phyloP scores from a whole-genome alignment of 2,888 invertebrate genomes.

The Lissocephala sabroskyi region DNA sequence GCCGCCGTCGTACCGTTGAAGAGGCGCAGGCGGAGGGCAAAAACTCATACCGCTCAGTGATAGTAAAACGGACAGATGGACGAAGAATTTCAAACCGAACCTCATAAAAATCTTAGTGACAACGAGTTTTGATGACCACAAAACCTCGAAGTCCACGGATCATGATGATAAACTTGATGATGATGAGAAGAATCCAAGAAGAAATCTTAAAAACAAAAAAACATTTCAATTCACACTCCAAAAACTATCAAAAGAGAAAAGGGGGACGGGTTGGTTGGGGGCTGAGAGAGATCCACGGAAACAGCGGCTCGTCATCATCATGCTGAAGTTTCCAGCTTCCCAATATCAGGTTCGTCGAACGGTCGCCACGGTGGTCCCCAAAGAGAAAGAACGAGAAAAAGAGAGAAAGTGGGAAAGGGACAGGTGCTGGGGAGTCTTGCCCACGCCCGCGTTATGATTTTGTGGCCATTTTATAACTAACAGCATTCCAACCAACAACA shows the following conservation, averaged over 20 bases:
- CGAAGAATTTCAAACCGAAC: conserved; percentile 53
- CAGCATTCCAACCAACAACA: conserved; percentile 40
- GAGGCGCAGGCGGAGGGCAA: too few relatives aligned
- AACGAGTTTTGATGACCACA: background rate
- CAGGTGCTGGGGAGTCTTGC: conserved; percentile 22
- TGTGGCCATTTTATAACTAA: conserved; percentile 63
- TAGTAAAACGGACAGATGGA: conserved; percentile 3
- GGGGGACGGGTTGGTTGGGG: background rate
- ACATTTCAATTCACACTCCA: conserved; percentile 60
- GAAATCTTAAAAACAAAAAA: conserved; percentile 14
- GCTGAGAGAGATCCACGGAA: conserved; percentile 3
- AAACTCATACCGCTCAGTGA: too few relatives aligned
- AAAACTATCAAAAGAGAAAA: background rate
- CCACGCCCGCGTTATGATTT: conserved; percentile 65
- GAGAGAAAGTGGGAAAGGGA: background rate
- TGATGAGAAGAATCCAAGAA: background rate
- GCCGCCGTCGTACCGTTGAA: too few relatives aligned
- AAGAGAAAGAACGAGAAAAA: too few relatives aligned
- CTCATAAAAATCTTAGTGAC: conserved; percentile 38
- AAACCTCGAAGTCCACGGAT: background rate
- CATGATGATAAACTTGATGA: background rate
- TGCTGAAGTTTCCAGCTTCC: background rate
- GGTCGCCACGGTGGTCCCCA: too few relatives aligned
- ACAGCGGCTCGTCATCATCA: conserved; percentile 35
- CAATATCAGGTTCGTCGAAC: conserved; percentile 57